Base-by-base conservation (phyloP, 2,888 invertebrate genomes). In the Tridacna gigas region DNA sequence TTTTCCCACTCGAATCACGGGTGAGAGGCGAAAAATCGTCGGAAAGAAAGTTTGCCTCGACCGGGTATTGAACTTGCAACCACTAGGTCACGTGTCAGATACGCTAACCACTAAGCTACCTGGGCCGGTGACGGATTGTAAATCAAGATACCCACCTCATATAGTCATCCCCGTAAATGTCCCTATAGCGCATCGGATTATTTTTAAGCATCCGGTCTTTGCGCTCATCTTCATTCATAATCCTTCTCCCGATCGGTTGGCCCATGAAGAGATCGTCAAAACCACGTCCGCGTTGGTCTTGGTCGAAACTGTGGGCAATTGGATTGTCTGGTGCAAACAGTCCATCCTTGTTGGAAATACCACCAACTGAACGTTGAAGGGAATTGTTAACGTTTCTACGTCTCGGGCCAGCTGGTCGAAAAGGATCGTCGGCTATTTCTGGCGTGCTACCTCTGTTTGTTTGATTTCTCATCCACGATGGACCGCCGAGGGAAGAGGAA, bases 81-180 rank as follows among this genome's bases (percentile, higher is more conserved):
- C n/a, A n/a, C n/a, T n/a, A n/a, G n/a, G n/a, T n/a, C n/a, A n/a
- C n/a, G n/a, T n/a, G n/a, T n/a, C n/a, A n/a, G n/a, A n/a, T n/a
- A n/a, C n/a, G n/a, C n/a, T n/a, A n/a, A n/a, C n/a, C n/a, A n/a
- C n/a, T n/a, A n/a, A n/a, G n/a, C n/a, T n/a, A n/a, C n/a, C n/a
- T n/a, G n/a, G n/a, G n/a, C n/a, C n/a, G n/a, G n/a, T n/a, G n/a
- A n/a, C n/a, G 37, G 37, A 37, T 4, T 7, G 37, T 37, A 37
- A 4, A 37, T 37, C 37, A 37, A 37, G 7, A 37, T 22, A 76
- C 76, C 67, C 37, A 79, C 79, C 63, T 79, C 82, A 79, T 79
- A 47, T 74, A 65, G n/a, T 74, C 66, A 63, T 79, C 79, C 0
- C 84, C 84, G 66, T 84, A 80, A 18, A 48, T 26, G 60, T 71